These are phyloP conservation scores for Myotis myotis DNA, from an alignment of 2,797 vertebrate genomes.

Conservation along the genomic window DNA sequence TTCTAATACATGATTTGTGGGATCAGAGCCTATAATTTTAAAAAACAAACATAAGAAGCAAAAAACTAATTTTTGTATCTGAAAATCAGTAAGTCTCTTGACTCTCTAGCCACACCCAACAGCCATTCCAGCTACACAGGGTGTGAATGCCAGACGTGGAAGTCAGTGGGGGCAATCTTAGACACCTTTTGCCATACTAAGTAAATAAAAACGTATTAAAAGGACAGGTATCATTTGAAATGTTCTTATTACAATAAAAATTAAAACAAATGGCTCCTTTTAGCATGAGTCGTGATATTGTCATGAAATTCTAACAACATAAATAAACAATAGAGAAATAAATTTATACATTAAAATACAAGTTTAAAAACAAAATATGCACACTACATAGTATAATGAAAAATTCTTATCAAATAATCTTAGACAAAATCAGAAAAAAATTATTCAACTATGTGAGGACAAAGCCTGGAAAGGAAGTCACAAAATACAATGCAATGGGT, in stretches of 20 bases:
- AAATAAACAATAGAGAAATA: neutral
- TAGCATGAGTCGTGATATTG: neutral
- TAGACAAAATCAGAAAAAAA: neutral
- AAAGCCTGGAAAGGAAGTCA: neutral
- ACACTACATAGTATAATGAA: neutral
- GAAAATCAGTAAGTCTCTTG: neutral
- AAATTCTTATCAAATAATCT: neutral
- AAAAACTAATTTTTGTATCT: neutral
- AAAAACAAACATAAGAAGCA: neutral
- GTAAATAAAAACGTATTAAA: neutral
- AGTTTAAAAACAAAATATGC: neutral
- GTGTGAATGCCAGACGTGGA: too few species aligned
- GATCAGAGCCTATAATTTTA: neutral
- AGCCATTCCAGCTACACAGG: neutral
- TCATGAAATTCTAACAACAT: neutral
- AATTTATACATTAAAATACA: neutral
- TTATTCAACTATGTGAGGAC: neutral
- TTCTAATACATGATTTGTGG: neutral
- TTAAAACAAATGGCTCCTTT: neutral
- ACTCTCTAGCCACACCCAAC: neutral
- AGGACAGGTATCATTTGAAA: neutral
- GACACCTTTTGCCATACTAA: neutral
- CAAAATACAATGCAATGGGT: neutral
- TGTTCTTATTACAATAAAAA: neutral
- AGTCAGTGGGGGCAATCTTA: neutral